Base-by-base conservation (phyloP, 2,113 vertebrate genomes). In the Lates calcarifer region DNA sequence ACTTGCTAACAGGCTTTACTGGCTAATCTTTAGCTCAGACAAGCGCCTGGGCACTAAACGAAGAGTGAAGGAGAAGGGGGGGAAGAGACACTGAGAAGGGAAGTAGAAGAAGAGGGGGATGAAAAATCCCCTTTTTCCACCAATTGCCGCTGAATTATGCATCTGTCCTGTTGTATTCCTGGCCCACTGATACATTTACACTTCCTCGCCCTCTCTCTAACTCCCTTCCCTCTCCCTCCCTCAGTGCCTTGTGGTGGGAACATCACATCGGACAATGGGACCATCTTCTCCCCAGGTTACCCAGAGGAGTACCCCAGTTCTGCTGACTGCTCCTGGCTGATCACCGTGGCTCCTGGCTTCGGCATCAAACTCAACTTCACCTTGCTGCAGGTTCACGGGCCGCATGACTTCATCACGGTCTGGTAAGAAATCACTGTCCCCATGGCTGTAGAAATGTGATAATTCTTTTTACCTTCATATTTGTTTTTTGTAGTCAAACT, bases 261-360 rank as follows among this genome's bases (percentile, higher is more conserved):
- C 80, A 89, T 99, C 93, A 97, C 97, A 12, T 94, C 95, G 67
- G 96, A 96, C 33, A 99, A 99, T 6, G 98, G 98, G 41, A 98
- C 97, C 0, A 94, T 99, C 85, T 99, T 99, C 90, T 99, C 98
- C 10, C 98, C 98, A 0, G 97, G 97, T n/a, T 99, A 97, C 89
- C 98, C 98, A 71, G 97, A 94, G 72, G 97, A 97, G 35, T 99
- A 99, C 91, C 96, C 97, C 3, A 97, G 93, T 87, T 97, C 97
- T 35, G 96, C 97, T 85, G 98, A 99, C 90, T 99, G 98, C 89
- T 94, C 92, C 24, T 99, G 98, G 98, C 93, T 98, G 4, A 96
- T 99, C 74, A 96, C 96, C 0, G 97, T 99, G 63, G 95, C 96
- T 0, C 92, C 95, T 9, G 97, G 98, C 1, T 96, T 97, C 0